Base-by-base conservation (phyloP, 2,797 vertebrate species). In the Anguilla pacifica region DNA sequence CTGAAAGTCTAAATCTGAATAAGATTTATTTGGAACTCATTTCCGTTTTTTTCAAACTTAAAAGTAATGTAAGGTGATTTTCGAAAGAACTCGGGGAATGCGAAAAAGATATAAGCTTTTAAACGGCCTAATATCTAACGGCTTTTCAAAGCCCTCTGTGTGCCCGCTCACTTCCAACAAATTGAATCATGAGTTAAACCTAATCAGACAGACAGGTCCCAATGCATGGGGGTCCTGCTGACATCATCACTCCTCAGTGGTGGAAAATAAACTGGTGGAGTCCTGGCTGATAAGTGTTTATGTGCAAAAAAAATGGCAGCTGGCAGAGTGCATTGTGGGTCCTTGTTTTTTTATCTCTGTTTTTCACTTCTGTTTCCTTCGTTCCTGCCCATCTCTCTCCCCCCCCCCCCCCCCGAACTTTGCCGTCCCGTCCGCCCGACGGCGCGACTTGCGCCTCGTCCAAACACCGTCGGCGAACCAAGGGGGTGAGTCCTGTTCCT, bases 1-100 rank as follows among this genome's bases (percentile, higher is more conserved):
- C 19, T 22, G 43, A 85, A 85, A 85, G 57, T 85, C 31, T 85
- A 61, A 64, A 39, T 85, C 35, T 46, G 13, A 91, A 93, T 91
- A 90, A 91, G 92, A 92, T 95, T 96, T 94, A 92, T 94, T 91
- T 92, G 85, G 84, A 89, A 90, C 89, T 92, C 88, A 91, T 90
- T 87, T 91, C 59, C 90, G 51, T 10, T 51, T 51, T 92, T 77
- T 93, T 93, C 92, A 89, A 90, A 94, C 91, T 93, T 93, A 91
- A 92, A 92, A 92, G 90, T 93, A 39, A 93, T 92, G 86, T 87
- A 59, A 90, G 87, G 93, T 92, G 92, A 92, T 94, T 94, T 94
- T 92, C 92, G 93, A 89, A 86, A 90, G 91, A 91, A 94, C 91
- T 91, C 92, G 11, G 92, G 92, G 94, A 93, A 92, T 90, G 90